These are phyloP conservation scores for Protodeltote pygarga DNA, from an alignment of 2,888 invertebrate genomes.

Conservation along the genomic window DNA sequence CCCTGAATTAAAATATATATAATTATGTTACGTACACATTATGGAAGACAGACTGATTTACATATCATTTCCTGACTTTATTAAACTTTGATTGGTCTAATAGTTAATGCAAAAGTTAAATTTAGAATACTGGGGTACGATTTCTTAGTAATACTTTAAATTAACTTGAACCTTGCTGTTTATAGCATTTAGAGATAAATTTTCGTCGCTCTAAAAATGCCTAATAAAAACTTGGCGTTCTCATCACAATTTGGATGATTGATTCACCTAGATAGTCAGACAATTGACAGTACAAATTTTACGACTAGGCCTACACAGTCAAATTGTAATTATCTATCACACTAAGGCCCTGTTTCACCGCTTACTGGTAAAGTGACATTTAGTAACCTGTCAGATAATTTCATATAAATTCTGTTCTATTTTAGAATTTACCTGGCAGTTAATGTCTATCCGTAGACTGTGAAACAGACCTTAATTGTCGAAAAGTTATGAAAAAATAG, in stretches of 20 bases:
- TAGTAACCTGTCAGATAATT: too few species aligned
- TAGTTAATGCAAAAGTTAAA: conserved; percentile 7
- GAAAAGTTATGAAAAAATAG: conserved; percentile 47
- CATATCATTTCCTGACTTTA: conserved; percentile 36
- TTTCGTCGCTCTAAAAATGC: conserved; percentile 3
- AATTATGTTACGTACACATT: conserved; percentile 48
- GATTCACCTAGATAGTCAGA: conserved; percentile 26
- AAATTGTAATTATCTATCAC: conserved; percentile 27
- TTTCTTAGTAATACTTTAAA: conserved; percentile 4
- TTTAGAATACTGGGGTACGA: conserved; percentile 1
- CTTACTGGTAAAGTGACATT: too few species aligned
- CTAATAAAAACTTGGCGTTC: conserved; percentile 6
- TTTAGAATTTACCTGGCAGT: too few species aligned
- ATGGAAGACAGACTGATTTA: conserved; percentile 72
- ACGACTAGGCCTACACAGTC: conserved; percentile 43
- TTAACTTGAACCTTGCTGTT: conserved; percentile 1
- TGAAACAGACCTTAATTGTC: too few species aligned
- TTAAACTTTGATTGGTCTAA: conserved; percentile 14
- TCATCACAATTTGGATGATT: conserved; percentile 17
- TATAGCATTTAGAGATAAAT: not conserved
- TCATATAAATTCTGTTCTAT: too few species aligned
- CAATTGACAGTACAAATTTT: conserved; percentile 47
- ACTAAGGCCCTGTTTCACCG: too few species aligned
- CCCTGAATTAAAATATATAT: conserved; percentile 30
- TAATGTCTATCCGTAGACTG: too few species aligned